Evolutionary conservation across 2,888 invertebrate species (phyloP).

Genomic region (Eremobia ochroleuca): DNA sequence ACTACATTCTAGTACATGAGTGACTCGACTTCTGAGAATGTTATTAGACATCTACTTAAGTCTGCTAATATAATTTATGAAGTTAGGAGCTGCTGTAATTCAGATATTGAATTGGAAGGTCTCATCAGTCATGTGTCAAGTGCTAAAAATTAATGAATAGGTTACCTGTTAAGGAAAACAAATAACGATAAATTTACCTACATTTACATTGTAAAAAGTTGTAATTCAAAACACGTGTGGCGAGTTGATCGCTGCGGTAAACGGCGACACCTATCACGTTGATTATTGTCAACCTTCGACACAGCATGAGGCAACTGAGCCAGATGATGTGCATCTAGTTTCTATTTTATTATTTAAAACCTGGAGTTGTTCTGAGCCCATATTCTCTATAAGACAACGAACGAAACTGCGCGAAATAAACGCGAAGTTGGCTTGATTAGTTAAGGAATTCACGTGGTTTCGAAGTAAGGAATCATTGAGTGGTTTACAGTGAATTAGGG

Average conservation of each 20-base stretch:
- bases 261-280: slow-evolving; percentile 46
- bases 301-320: slow-evolving; percentile 6
- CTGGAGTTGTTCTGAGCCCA: not conserved
- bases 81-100: slow-evolving; percentile 6
- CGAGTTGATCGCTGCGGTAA: slow-evolving; percentile 52
- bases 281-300: slow-evolving; percentile 42
- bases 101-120: slow-evolving; percentile 17
- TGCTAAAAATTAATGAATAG: slow-evolving; percentile 16
- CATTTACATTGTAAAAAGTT: slow-evolving; percentile 43
- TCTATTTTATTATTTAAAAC: slow-evolving; percentile 12
- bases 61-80: slow-evolving; percentile 40
- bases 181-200: slow-evolving; percentile 12
- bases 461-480: not conserved
- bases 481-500: not conserved
- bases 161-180: slow-evolving; percentile 31
- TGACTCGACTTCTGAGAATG: slow-evolving; percentile 40
- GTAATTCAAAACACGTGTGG: slow-evolving; percentile 55
- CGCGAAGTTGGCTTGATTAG: not conserved
- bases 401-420: not conserved
- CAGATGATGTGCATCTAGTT: slow-evolving; percentile 13
- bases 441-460: not conserved
- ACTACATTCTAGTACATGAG: slow-evolving; percentile 40
- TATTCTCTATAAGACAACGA: not conserved
- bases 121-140: not conserved
- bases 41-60: slow-evolving; percentile 27